These are phyloP conservation scores for Euplexia lucipara DNA, from an alignment of 2,888 invertebrate genomes.

Conservation along the genomic window DNA sequence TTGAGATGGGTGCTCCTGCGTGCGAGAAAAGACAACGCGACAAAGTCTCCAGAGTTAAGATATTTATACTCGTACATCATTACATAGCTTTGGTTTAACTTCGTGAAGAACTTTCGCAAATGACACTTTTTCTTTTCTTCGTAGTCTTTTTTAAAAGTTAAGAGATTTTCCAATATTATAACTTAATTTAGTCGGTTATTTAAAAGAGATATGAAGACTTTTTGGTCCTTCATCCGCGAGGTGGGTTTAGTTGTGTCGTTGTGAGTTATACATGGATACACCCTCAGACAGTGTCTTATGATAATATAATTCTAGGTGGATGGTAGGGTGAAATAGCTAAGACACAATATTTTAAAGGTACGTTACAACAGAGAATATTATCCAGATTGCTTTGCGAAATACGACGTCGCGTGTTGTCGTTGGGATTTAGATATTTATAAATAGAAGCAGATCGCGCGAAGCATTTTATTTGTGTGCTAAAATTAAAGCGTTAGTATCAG, in stretches of 20 bases:
- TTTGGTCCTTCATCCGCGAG: too few relatives aligned
- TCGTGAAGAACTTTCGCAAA: constrained; percentile 21
- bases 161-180: neutral
- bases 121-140: neutral
- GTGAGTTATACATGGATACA: neutral
- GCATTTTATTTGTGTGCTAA: constrained; percentile 50
- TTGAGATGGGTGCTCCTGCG: neutral
- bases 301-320: neutral
- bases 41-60: neutral
- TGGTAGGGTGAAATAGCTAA: too few relatives aligned
- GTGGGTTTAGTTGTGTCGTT: too few relatives aligned
- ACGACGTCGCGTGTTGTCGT: constrained; percentile 31
- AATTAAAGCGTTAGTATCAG: constrained; percentile 41
- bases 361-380: constrained; percentile 2
- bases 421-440: constrained; percentile 29
- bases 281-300: neutral
- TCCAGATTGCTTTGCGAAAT: constrained; percentile 11
- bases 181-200: neutral
- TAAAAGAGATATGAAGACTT: constrained; percentile 1
- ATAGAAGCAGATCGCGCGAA: constrained; percentile 39
- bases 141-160: neutral
- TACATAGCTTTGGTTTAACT: neutral
- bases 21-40: neutral
- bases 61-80: neutral
- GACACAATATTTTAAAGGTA: neutral